phyloP scores from a whole-genome alignment of 2,888 invertebrate species.

The Pandemis heparana region DNA sequence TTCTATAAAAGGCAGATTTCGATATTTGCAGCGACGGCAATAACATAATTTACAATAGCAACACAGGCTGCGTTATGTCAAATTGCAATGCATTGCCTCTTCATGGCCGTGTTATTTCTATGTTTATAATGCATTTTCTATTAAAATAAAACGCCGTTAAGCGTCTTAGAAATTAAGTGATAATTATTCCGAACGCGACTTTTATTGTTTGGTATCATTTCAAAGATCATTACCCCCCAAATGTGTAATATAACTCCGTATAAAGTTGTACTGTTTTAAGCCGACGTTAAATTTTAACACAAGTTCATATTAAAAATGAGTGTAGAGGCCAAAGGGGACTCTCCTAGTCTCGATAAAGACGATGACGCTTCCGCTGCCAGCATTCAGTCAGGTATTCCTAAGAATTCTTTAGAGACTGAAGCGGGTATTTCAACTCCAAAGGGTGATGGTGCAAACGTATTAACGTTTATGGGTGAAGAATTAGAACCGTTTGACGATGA shows the following conservation, averaged over 20 bases:
- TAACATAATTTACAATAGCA: background rate
- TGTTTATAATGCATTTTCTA: background rate
- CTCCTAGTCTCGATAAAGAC: slow-evolving; percentile 12
- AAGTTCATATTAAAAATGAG: slow-evolving; percentile 18
- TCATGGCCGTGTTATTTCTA: slow-evolving; percentile 5
- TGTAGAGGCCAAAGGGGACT: slow-evolving; percentile 28
- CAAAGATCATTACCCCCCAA: background rate
- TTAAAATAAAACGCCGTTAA: background rate
- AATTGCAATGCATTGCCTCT: background rate
- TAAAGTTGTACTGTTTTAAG: background rate
- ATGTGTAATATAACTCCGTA: slow-evolving; percentile 19
- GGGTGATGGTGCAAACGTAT: background rate
- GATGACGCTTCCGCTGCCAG: slow-evolving; percentile 6
- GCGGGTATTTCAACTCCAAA: background rate
- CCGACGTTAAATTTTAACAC: slow-evolving; percentile 12
- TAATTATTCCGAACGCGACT: background rate
- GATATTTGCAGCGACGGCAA: background rate
- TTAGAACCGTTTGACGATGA: background rate
- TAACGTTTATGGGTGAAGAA: background rate
- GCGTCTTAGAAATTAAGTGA: background rate
- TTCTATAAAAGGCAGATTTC: too few species aligned
- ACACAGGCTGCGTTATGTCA: slow-evolving; percentile 6
- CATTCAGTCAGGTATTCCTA: slow-evolving; percentile 6
- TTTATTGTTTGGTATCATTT: background rate
- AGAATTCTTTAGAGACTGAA: background rate